Percentiles rank a stretch among this genome's conserved stretches.
Conservation (phyloP, 2,888 invertebrate species). For the Heliconius hortense region DNA sequence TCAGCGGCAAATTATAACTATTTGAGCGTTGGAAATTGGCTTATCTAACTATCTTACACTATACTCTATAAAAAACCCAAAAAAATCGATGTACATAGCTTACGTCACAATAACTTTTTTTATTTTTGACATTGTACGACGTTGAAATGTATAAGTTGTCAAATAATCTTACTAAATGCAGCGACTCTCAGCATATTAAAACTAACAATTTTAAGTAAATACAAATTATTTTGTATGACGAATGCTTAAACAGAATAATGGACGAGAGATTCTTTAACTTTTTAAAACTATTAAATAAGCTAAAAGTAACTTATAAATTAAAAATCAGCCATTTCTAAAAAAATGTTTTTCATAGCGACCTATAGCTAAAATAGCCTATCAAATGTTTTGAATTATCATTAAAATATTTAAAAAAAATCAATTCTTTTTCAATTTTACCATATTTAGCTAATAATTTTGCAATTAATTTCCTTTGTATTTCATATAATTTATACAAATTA, state of each 20-base stretch:
- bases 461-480: background rate
- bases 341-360: too few species aligned
- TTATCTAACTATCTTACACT: constrained; percentile 3
- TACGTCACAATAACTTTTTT: background rate
- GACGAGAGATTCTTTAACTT: background rate
- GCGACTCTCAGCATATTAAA: constrained; percentile 27
- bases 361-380: too few species aligned
- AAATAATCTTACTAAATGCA: constrained; percentile 33
- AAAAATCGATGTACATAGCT: background rate
- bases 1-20: constrained; percentile 30
- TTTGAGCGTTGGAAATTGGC: constrained; percentile 37
- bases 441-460: background rate
- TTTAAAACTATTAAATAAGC: background rate
- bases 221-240: background rate
- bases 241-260: background rate
- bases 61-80: background rate
- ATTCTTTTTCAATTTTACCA: too few species aligned
- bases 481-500: background rate
- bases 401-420: too few species aligned
- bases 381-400: too few species aligned
- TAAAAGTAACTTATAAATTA: background rate
- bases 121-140: background rate
- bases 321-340: background rate
- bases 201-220: background rate
- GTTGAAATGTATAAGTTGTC: background rate